Conservation (phyloP, 2,888 invertebrate genomes). For the Dicyrtomina minuta region DNA sequence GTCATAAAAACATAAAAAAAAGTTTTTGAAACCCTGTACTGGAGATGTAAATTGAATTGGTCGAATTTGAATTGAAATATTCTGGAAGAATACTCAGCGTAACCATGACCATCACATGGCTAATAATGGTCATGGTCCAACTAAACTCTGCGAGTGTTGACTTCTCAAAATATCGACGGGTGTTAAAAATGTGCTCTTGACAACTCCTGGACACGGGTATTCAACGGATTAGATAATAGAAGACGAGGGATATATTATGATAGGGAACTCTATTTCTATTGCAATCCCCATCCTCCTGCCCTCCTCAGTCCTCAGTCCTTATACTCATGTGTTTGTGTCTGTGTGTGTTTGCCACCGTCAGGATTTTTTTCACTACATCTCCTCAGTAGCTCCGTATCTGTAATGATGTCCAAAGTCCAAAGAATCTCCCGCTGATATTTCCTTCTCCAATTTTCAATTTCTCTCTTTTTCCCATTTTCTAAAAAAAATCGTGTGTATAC, state of each 20-base stretch:
- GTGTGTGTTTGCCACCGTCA: neutral
- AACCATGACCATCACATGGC: too few relatives aligned
- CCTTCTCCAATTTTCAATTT: neutral
- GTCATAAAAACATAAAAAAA: too few relatives aligned
- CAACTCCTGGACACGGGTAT: constrained; percentile 15
- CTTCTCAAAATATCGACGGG: neutral
- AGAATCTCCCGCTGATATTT: constrained; percentile 14
- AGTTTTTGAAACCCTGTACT: too few relatives aligned
- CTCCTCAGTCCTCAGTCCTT: neutral
- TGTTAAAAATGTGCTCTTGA: constrained; percentile 16
- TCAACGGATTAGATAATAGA: neutral
- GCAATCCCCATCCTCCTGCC: neutral
- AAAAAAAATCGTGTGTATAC: too few relatives aligned
- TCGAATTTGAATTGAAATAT: too few relatives aligned
- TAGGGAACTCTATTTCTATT: neutral
- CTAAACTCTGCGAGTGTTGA: too few relatives aligned
- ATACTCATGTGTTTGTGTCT: neutral
- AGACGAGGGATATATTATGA: neutral
- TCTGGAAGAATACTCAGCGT: too few relatives aligned
- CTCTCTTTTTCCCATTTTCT: neutral
- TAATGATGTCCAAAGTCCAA: constrained; percentile 38
- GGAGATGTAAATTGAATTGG: too few relatives aligned
- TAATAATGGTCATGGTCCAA: too few relatives aligned
- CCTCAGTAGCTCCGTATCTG: neutral
- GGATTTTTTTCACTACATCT: neutral